Evolutionary conservation across 2,113 vertebrate species (phyloP).

Genomic region (Equus przewalskii): DNA sequence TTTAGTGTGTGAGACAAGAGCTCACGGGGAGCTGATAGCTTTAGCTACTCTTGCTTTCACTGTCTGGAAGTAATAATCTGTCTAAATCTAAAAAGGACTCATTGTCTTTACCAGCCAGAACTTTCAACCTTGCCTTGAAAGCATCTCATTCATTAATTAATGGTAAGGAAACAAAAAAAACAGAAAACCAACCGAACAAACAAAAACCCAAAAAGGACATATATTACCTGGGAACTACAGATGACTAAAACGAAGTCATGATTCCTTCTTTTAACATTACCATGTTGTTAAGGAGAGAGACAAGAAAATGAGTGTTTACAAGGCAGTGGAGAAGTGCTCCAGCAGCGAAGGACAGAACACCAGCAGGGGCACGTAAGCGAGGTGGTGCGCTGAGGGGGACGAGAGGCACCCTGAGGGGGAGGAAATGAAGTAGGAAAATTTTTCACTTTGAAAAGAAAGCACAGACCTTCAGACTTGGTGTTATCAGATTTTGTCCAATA

Average conservation of each 20-base stretch:
- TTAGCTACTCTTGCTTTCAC: neutral
- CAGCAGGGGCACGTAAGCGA: neutral
- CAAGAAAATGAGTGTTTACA: neutral
- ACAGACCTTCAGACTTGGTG: neutral
- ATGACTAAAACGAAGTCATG: constrained; percentile 4
- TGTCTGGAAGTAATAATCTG: neutral
- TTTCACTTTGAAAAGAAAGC: neutral
- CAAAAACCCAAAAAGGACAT: neutral
- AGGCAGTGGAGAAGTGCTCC: neutral
- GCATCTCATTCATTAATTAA: neutral
- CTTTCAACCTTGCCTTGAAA: constrained; percentile 4
- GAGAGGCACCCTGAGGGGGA: neutral
- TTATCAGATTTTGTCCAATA: neutral
- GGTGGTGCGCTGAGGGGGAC: neutral
- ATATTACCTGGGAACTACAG: neutral
- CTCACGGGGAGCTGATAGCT: neutral
- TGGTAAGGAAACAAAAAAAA: neutral
- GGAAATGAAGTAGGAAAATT: neutral
- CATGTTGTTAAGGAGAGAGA: neutral
- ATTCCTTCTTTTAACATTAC: constrained; percentile 3
- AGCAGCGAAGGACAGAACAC: neutral
- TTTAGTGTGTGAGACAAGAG: neutral
- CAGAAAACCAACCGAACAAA: neutral
- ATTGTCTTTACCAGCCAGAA: constrained; percentile 18
- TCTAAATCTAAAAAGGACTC: neutral